These are phyloP conservation scores for Pseudorectes ferrugineus DNA, from an alignment of 2,113 vertebrate genomes.

Conservation along the genomic window DNA sequence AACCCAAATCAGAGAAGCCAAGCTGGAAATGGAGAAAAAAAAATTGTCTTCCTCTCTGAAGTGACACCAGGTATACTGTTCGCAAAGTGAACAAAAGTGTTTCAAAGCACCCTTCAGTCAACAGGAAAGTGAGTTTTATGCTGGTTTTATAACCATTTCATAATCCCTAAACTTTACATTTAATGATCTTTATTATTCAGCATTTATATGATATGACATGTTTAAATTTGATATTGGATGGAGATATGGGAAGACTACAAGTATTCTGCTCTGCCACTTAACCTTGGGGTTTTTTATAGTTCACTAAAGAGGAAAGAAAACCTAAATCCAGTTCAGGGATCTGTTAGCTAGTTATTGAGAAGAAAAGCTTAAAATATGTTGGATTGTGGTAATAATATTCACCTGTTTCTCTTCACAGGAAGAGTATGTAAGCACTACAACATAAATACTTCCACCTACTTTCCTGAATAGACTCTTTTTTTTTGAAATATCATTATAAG, in stretches of 20 bases:
- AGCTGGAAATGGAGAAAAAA: background rate
- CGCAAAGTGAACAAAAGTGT: background rate
- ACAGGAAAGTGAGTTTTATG: background rate
- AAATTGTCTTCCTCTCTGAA: background rate
- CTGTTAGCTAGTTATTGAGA: background rate
- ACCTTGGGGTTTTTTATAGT: accelerated
- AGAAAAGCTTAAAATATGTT: background rate
- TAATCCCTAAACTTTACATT: background rate
- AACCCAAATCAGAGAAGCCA: background rate
- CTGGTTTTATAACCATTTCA: background rate
- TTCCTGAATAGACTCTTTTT: background rate
- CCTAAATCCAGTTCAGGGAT: background rate
- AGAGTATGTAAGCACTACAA: background rate
- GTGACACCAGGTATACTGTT: background rate
- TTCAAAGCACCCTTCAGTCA: background rate
- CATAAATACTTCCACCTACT: background rate
- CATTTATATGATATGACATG: background rate
- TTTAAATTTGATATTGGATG: background rate
- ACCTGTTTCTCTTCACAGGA: background rate
- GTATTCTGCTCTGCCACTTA: background rate
- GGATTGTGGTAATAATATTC: background rate
- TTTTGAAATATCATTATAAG: background rate
- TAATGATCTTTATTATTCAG: background rate
- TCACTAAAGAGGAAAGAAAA: background rate
- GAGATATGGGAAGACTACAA: background rate